Evolutionary conservation across 2,888 invertebrate genomes (phyloP).

Genomic region (Apamea crenata): DNA sequence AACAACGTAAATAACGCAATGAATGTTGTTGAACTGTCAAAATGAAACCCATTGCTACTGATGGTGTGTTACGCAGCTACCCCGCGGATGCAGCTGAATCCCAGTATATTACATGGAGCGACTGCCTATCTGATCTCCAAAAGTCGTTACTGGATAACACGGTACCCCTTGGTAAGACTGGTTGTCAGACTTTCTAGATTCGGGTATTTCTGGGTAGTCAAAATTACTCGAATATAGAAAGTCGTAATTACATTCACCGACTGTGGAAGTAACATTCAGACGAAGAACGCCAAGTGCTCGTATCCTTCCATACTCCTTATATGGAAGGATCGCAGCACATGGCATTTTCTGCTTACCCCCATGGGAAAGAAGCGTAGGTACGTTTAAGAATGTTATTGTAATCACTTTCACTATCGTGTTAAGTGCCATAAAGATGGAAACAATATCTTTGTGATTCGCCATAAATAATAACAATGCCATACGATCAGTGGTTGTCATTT

Average conservation of each 20-base stretch:
- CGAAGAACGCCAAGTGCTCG: background rate
- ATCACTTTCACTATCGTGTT: conserved; percentile 15
- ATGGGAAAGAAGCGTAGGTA: background rate
- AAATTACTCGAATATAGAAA: too few species aligned
- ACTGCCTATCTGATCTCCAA: background rate
- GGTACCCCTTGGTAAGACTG: background rate
- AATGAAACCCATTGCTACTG: too few species aligned
- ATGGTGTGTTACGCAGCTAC: too few species aligned
- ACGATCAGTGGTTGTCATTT: background rate
- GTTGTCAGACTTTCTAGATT: background rate
- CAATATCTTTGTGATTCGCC: conserved; percentile 34
- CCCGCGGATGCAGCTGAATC: background rate
- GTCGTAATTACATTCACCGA: too few species aligned
- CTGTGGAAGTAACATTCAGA: background rate
- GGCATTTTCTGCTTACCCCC: background rate
- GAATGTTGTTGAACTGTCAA: too few species aligned
- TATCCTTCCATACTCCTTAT: background rate
- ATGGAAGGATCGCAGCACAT: background rate
- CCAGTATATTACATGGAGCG: background rate
- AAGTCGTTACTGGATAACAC: background rate
- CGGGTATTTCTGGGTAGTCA: too few species aligned
- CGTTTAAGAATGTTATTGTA: background rate
- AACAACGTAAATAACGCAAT: too few species aligned
- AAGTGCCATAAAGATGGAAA: conserved; percentile 16
- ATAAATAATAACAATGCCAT: conserved; percentile 30